Percentiles rank a stretch among this genome's conserved stretches.
These are phyloP conservation scores for Yponomeuta sedellus DNA, from an alignment of 2,888 invertebrate species.

Conservation along the genomic window DNA sequence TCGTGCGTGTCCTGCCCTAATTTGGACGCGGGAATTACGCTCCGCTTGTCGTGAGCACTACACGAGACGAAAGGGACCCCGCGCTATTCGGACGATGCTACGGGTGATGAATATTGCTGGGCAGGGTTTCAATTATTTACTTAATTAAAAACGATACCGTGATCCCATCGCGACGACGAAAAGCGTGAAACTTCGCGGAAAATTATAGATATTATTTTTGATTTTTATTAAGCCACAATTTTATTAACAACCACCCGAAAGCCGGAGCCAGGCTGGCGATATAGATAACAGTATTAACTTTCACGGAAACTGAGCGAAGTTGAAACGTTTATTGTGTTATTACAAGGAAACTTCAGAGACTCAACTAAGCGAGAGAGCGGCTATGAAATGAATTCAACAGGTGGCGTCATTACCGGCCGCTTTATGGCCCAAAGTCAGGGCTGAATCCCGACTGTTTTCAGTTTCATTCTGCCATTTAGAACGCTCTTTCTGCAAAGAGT, in stretches of 20 bases:
- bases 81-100: not conserved
- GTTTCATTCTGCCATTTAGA: conserved; percentile 12
- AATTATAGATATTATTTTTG: too few relatives aligned
- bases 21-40: conserved; percentile 24
- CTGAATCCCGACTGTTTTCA: conserved; percentile 24
- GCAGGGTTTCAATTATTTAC: not conserved
- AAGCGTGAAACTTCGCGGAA: too few relatives aligned
- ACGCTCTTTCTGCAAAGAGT: not conserved
- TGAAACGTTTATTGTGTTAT: conserved; percentile 15
- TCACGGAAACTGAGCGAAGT: not conserved
- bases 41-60: conserved; percentile 13
- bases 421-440: conserved; percentile 35
- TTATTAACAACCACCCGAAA: too few relatives aligned
- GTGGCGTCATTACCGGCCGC: conserved; percentile 52
- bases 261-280: not conserved
- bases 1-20: conserved; percentile 29
- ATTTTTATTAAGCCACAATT: too few relatives aligned
- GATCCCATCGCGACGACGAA: too few relatives aligned
- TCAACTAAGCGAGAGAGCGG: conserved; percentile 7
- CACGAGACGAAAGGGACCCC: not conserved
- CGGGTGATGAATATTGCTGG: not conserved
- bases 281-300: not conserved
- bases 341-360: conserved; percentile 15
- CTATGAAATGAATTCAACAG: conserved; percentile 40
- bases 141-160: not conserved